Evolutionary conservation across 2,797 vertebrate species (phyloP).

Genomic region (Adrianichthys oophorus): DNA sequence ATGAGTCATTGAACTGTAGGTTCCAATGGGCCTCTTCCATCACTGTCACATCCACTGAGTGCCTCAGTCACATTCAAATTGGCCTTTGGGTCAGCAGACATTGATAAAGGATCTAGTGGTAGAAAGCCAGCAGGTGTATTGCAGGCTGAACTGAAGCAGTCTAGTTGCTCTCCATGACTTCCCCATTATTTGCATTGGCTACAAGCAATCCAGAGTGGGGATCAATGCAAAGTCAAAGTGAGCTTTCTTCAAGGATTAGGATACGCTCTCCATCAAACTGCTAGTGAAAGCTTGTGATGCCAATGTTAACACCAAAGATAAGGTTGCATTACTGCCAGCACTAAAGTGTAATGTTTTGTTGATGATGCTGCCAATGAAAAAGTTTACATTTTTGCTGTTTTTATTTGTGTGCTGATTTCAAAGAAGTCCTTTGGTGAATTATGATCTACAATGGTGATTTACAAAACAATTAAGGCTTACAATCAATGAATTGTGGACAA

Average conservation of each 20-base stretch:
- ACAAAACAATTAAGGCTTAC: too few relatives aligned
- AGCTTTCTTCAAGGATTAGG: slow-evolving; percentile 62
- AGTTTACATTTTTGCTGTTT: background rate
- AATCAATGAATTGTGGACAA: too few relatives aligned
- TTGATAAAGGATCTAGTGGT: slow-evolving; percentile 61
- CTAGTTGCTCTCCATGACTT: slow-evolving; percentile 59
- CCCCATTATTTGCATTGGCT: slow-evolving; percentile 60
- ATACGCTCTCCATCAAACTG: slow-evolving; percentile 46
- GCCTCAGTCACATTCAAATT: slow-evolving; percentile 68
- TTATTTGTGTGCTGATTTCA: too few relatives aligned
- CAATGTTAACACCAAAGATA: slow-evolving; percentile 6
- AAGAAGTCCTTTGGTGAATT: too few relatives aligned
- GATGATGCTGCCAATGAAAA: too few relatives aligned
- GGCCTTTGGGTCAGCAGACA: slow-evolving; percentile 59
- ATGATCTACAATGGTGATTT: too few relatives aligned
- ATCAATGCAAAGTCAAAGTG: slow-evolving; percentile 70
- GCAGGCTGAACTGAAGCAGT: slow-evolving; percentile 42
- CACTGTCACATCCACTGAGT: slow-evolving; percentile 71
- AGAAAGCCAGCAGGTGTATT: slow-evolving; percentile 45
- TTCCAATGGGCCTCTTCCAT: slow-evolving; percentile 65
- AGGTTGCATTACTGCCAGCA: background rate
- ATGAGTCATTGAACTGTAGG: slow-evolving; percentile 70
- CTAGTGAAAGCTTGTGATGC: slow-evolving; percentile 13
- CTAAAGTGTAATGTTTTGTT: background rate
- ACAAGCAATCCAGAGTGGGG: slow-evolving; percentile 58